A percentile compares a stretch with the other conserved stretches of the same genome.
These are phyloP conservation scores for Subacronicta megacephala DNA, from an alignment of 2,888 invertebrate species.

Conservation along the genomic window DNA sequence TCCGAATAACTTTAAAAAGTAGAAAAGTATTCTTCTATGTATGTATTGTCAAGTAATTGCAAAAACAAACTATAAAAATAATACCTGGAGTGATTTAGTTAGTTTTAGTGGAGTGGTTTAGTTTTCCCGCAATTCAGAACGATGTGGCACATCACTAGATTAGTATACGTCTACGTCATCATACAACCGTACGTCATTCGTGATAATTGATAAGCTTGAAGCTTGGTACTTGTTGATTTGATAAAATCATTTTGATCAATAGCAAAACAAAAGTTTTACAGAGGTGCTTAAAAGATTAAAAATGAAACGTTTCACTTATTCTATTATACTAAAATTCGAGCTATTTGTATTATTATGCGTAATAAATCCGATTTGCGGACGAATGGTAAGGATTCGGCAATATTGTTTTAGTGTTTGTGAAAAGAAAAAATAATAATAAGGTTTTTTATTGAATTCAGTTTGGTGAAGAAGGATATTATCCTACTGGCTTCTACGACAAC, in stretches of 20 bases:
- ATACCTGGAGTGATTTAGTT: not conserved
- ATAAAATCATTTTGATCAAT: constrained; percentile 53
- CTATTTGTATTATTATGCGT: constrained; percentile 59
- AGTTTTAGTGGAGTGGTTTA: too few species aligned
- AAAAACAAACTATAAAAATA: too few species aligned
- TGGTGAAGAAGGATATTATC: constrained; percentile 71
- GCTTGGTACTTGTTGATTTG: constrained; percentile 65
- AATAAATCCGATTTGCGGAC: constrained; percentile 61
- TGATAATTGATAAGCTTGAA: constrained; percentile 59
- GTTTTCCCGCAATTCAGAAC: too few species aligned
- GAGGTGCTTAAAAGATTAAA: constrained; percentile 31
- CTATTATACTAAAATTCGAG: constrained; percentile 49
- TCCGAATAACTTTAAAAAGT: too few species aligned
- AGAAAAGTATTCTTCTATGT: too few species aligned
- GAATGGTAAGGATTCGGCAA: constrained; percentile 68
- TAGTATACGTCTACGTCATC: constrained; percentile 48
- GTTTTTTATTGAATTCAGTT: constrained; percentile 62
- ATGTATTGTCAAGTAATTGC: too few species aligned
- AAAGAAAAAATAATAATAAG: not conserved
- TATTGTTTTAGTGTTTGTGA: constrained; percentile 12
- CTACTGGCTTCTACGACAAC: constrained; percentile 64
- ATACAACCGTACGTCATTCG: constrained; percentile 51
- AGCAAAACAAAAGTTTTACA: constrained; percentile 42
- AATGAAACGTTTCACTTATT: constrained; percentile 60
- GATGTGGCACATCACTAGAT: constrained; percentile 47